Evolutionary conservation across 2,113 vertebrate species (phyloP), one percentile per base, ranked within the genome.

Genomic region (Chaetodon trifascialis): DNA sequence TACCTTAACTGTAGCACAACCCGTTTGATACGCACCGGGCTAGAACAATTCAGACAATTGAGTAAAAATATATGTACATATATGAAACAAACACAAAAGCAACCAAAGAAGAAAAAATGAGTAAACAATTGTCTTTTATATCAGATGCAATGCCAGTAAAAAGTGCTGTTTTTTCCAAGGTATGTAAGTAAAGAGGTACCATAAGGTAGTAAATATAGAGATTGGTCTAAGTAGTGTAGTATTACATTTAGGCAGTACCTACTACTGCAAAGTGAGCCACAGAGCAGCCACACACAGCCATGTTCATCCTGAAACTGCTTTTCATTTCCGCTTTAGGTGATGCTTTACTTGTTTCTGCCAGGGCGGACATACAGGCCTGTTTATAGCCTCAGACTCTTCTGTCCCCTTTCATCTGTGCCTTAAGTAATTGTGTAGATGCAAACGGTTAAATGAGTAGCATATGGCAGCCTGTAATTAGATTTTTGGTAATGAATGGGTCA

Each of bases 391-490:
- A 47, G 63, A 75, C 25, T 68, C 78, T 63, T 68, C n/a, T 63
- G 55, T 84, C 21, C 30, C 64, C 62, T 91, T 88, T 89, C 65
- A 84, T 88, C 79, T 72, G 56, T 55, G 40, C 59, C 52, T 91
- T 52, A 86, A 71, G 84, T 82, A 79, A 84, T 93, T 91, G 85
- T 75, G 82, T 63, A 76, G 80, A 73, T 12, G 34, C 38, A 49
- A 74, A 83, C 73, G 82, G 65, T 86, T 71, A 81, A 88, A 86
- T 81, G 74, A 89, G 72, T 38, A 85, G 54, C 90, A 83, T 80
- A 86, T 86, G 89, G 87, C 76, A 82, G 76, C 56, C 82, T 93
- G 84, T 94, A 93, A 94, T 92, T 93, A 82, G 85, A 88, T 93
- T 91, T 93, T 85, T 73, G 84, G 79, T 86, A 93, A 92, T 92